Evolutionary conservation across 2,888 invertebrate genomes (phyloP).

Genomic region (Panorpa germanica): DNA sequence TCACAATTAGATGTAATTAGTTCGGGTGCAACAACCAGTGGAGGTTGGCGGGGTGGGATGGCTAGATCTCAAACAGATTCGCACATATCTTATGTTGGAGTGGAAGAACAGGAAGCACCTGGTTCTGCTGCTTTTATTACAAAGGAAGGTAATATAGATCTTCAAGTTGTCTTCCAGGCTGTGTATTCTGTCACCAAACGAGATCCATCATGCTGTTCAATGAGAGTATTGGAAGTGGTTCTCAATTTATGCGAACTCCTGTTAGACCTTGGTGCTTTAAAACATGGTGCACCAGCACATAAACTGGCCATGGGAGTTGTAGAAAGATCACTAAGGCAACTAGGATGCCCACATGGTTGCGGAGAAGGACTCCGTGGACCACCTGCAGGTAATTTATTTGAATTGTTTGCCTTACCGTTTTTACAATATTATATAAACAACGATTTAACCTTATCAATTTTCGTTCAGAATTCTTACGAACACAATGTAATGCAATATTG

Average conservation of each 20-base stretch:
- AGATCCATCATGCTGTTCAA: constrained; percentile 65
- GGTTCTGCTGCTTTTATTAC: constrained; percentile 86
- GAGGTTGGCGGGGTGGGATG: constrained; percentile 34
- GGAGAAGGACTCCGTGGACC: constrained; percentile 59
- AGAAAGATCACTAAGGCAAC: constrained; percentile 42
- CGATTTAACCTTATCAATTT: too few species aligned
- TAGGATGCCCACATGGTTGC: constrained; percentile 94
- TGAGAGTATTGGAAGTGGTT: constrained; percentile 83
- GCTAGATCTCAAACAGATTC: constrained; percentile 82
- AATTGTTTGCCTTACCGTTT: too few species aligned
- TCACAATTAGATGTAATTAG: constrained; percentile 64
- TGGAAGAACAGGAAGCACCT: constrained; percentile 74
- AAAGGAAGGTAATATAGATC: constrained; percentile 84
- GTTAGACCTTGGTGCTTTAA: constrained; percentile 75
- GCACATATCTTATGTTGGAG: constrained; percentile 71
- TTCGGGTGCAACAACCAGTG: constrained; percentile 18
- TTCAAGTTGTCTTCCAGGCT: constrained; percentile 69
- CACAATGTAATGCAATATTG: constrained; percentile 66
- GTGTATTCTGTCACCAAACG: constrained; percentile 72
- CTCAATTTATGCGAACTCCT: constrained; percentile 81
- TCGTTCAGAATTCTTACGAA: constrained; percentile 79
- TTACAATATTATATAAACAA: too few species aligned
- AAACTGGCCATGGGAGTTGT: constrained; percentile 25
- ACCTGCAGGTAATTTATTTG: too few species aligned
- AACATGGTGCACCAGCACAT: constrained; percentile 26